Base-by-base conservation (phyloP, 1,140 invertebrate genomes). In the Solenopsis invicta region DNA sequence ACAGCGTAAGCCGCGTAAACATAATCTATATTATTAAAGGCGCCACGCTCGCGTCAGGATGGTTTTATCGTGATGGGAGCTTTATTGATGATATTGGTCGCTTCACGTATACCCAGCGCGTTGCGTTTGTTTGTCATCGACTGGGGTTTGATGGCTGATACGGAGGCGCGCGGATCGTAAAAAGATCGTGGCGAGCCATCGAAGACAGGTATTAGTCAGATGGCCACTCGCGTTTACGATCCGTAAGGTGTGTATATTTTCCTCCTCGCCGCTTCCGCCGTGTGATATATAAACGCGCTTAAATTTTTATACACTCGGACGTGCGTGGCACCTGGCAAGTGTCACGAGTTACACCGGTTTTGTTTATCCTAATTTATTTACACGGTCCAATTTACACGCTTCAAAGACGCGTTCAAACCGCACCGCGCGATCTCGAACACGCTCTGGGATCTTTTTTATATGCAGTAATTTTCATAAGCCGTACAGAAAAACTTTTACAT, bases 1-100 rank as follows among this genome's bases (percentile, higher is more conserved):
- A 75, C 52, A 50, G 54, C 13, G 52, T 72, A 34, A 78, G 54
- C 41, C 52, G 29, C 80, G 80, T 48, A 61, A 74, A 84, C 56
- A 74, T 61, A 84, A 84, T 84, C 69, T 48, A 45, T 82, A 74
- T 74, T 74, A 74, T 82, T 54, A 59, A 45, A 72, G 66, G 78
- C 18, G 37, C 24, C 24, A n/a, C 18, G 37, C 74, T 41, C 18
- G 64, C 54, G 41, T 21, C 18, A 52, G 29, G 66, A 71, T 45
- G 37, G 66, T 69, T 82, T 82, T 82, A 82, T 82, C 67, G 56
- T 21, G 67, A 52, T 48, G 54, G 67, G n/a, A 56, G 1, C 77
- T 82, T 82, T 82, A 82, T 82, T 59, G 80, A 82, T 74, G 54
- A 82, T 75, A 75, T 84, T 84, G 80, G 41, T 24, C 54, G 45